phyloP scores from a whole-genome alignment of 2,797 vertebrate species.

The Neostethus bicornis region DNA sequence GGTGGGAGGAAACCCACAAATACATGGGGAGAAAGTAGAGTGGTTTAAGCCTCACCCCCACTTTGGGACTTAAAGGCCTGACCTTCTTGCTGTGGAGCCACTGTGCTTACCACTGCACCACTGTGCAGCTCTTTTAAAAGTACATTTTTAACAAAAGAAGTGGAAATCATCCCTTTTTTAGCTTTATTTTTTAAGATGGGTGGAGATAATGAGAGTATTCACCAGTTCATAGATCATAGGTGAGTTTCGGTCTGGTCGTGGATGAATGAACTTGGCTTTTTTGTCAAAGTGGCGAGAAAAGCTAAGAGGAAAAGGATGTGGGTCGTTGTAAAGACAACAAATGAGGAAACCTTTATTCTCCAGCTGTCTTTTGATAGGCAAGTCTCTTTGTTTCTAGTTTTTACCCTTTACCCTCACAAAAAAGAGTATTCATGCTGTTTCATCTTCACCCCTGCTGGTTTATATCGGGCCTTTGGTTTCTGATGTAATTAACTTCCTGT shows the following conservation, averaged over 20 bases:
- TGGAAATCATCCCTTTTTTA: too few species aligned
- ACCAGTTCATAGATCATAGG: conserved; percentile 14
- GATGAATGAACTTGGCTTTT: conserved; percentile 21
- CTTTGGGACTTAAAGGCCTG: too few species aligned
- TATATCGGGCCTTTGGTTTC: conserved; percentile 10
- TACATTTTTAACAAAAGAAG: conserved; percentile 3
- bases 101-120: too few species aligned
- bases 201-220: neutral
- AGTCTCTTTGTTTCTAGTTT: conserved; percentile 3
- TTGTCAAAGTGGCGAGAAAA: conserved; percentile 39
- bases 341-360: conserved; percentile 14
- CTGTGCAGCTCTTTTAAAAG: too few species aligned
- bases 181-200: conserved; percentile 10
- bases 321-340: conserved; percentile 26
- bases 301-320: conserved; percentile 2
- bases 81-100: too few species aligned
- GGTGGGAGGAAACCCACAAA: too few species aligned
- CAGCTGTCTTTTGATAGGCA: neutral
- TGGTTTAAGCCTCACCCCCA: too few species aligned
- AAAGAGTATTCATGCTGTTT: neutral
- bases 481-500: conserved; percentile 10
- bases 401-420: neutral
- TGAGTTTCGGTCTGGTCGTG: too few species aligned
- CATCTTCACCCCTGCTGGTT: conserved; percentile 1
- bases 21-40: too few species aligned